These are phyloP conservation scores for Baronia brevicornis DNA, from an alignment of 2,888 invertebrate genomes.

Conservation along the genomic window DNA sequence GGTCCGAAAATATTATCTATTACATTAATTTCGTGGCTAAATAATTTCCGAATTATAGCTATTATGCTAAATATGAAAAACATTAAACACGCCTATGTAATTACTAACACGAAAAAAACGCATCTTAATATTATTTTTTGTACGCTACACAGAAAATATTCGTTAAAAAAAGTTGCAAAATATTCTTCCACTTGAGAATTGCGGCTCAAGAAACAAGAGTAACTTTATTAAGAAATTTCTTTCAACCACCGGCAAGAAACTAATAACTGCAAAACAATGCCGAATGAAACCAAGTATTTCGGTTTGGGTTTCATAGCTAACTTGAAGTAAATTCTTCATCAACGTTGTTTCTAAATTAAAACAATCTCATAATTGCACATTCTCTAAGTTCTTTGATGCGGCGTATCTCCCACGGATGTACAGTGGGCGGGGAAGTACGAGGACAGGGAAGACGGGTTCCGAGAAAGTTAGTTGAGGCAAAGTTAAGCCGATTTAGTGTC, in stretches of 20 bases:
- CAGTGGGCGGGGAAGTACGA: slow-evolving; percentile 20
- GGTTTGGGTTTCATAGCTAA: slow-evolving; percentile 62
- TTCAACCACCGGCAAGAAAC: slow-evolving; percentile 32
- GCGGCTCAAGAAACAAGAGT: background rate
- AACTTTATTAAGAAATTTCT: slow-evolving; percentile 9
- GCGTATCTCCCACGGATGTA: slow-evolving; percentile 43
- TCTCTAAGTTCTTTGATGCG: slow-evolving; percentile 71
- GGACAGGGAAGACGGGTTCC: slow-evolving; percentile 29
- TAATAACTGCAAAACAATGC: slow-evolving; percentile 66
- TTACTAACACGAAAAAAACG: too few species aligned
- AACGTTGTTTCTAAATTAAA: slow-evolving; percentile 75
- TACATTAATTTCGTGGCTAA: too few species aligned
- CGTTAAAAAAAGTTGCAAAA: background rate
- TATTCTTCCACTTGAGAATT: background rate
- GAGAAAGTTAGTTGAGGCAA: slow-evolving; percentile 65
- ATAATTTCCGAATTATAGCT: too few species aligned
- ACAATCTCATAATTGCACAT: slow-evolving; percentile 76
- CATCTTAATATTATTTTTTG: too few species aligned
- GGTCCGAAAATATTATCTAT: too few species aligned
- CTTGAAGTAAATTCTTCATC: slow-evolving; percentile 65
- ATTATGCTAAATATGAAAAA: too few species aligned
- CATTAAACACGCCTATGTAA: too few species aligned
- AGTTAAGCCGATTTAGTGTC: slow-evolving; percentile 73
- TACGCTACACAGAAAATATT: too few species aligned
- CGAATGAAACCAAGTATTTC: slow-evolving; percentile 67